A percentile compares a stretch with the other conserved stretches of the same genome.
phyloP scores from a whole-genome alignment of 2,113 vertebrate genomes.

The Myotis davidii region DNA sequence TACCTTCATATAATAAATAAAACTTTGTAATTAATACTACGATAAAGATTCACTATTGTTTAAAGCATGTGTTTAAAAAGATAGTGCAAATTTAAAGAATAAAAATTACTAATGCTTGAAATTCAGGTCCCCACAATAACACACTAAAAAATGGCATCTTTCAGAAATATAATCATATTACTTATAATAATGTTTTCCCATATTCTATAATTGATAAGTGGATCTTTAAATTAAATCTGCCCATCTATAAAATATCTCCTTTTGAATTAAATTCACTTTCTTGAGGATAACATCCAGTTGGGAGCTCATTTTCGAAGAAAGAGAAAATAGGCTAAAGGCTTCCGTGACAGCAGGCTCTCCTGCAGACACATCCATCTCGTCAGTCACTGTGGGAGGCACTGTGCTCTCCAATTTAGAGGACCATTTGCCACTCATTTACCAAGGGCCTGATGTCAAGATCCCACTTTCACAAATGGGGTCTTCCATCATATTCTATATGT shows the following conservation, averaged over 20 bases:
- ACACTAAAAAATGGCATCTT: constrained; percentile 37
- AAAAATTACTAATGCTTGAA: constrained; percentile 30
- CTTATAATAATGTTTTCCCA: constrained; percentile 38
- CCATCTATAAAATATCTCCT: constrained; percentile 52
- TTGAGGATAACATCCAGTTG: constrained; percentile 48
- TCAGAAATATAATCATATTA: constrained; percentile 6
- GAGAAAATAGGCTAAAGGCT: constrained; percentile 74
- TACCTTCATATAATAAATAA: not conserved
- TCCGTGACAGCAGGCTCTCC: constrained; percentile 61
- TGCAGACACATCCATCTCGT: constrained; percentile 78
- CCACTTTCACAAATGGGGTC: constrained; percentile 65
- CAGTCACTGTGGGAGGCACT: constrained; percentile 78
- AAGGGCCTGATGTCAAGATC: constrained; percentile 71
- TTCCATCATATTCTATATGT: constrained; percentile 54
- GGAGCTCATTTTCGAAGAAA: constrained; percentile 55
- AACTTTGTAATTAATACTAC: not conserved
- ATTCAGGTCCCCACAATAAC: not conserved
- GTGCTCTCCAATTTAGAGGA: constrained; percentile 81
- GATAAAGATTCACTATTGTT: constrained; percentile 25
- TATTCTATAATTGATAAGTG: not conserved
- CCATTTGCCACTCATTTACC: constrained; percentile 77
- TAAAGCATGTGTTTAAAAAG: not conserved
- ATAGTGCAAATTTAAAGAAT: not conserved
- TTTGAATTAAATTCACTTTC: constrained; percentile 60
- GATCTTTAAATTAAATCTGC: constrained; percentile 65